Base-by-base conservation (phyloP, 2,113 vertebrate genomes). In the Limnothrissa miodon region DNA sequence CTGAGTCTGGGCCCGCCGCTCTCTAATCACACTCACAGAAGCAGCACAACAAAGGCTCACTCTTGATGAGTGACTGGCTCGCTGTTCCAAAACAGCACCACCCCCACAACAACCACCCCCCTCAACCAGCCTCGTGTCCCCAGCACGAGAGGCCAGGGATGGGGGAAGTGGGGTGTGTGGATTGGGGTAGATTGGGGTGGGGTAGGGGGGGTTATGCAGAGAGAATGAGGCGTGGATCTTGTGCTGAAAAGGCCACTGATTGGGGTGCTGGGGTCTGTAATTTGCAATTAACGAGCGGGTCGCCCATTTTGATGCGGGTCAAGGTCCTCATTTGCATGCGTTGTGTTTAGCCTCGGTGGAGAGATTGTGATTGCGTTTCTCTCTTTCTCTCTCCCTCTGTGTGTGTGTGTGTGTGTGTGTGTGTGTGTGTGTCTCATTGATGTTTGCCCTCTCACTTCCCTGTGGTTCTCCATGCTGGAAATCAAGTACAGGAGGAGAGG, bases 201-300 rank as follows among this genome's bases (percentile, higher is more conserved):
- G 62, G 62, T 8, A 11, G 4, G 66, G 29, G 62, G 66, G 66
- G 8, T 29, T 36, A 33, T 29, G 29, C 66, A 74, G 89, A 84
- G 87, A 91, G 92, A 94, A 94, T 93, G 90, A 93, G 91, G 90
- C 89, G 90, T 88, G 93, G 94, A 93, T 94, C 91, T 92, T 90
- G 90, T 89, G 15, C 87, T 89, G 92, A 95, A 95, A 74, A 93
- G 91, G 91, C 89, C 82, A 92, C 91, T 93, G 93, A 94, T 95
- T 94, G 93, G 91, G 93, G 93, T 94, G 91, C 90, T n/a, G 86
- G 86, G 93, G 94, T 95, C 93, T 93, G 92, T 94, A 94, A 94
- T 95, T 94, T 95, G 93, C 93, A 95, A 95, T 95, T 94, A 95
- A 93, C 91, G 79, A 92, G 93, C 84, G 85, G 93, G 92, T 93